phyloP scores from a whole-genome alignment of 37 sponge, comb jelly and placozoan species.

The Beroe ovata region DNA sequence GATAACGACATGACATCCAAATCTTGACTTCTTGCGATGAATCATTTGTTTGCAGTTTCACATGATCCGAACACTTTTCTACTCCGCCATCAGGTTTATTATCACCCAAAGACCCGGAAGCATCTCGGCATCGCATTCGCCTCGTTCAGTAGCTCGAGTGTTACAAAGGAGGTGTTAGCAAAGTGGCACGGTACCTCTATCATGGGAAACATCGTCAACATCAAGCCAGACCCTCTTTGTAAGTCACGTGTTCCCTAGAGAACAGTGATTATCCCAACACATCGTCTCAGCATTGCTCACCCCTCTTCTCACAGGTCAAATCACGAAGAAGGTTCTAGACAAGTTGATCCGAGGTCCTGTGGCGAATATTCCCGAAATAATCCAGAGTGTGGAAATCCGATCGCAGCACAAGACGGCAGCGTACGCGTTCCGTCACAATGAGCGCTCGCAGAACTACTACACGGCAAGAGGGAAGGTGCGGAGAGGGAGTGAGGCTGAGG shows the following conservation, averaged over 20 bases:
- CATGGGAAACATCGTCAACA: slow-evolving; percentile 68
- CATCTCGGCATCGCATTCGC: slow-evolving; percentile 70
- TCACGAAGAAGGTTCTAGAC: slow-evolving; percentile 53
- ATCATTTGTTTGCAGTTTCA: too few species aligned
- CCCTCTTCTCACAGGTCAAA: slow-evolving; percentile 59
- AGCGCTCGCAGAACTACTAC: slow-evolving; percentile 41
- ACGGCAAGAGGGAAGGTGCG: slow-evolving; percentile 57
- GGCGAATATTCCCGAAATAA: slow-evolving; percentile 50
- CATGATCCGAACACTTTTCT: too few species aligned
- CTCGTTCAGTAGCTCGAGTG: slow-evolving; percentile 60
- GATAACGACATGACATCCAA: too few species aligned
- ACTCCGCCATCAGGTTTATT: slow-evolving; percentile 70
- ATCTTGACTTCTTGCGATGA: too few species aligned
- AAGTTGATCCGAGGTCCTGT: slow-evolving; percentile 28
- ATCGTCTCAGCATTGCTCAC: too few species aligned
- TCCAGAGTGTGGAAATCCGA: slow-evolving; percentile 29
- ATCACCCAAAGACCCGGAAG: slow-evolving; percentile 69
- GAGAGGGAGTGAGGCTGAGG: background rate
- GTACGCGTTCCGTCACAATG: slow-evolving; percentile 33
- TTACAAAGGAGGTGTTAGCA: slow-evolving; percentile 61
- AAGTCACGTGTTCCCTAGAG: background rate
- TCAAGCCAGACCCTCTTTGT: slow-evolving; percentile 63
- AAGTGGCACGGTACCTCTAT: slow-evolving; percentile 69
- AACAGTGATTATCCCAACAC: too few species aligned
- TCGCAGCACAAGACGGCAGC: slow-evolving; percentile 66